Evolutionary conservation across 2,888 invertebrate genomes (phyloP).

Genomic region (Acronicta aceris): DNA sequence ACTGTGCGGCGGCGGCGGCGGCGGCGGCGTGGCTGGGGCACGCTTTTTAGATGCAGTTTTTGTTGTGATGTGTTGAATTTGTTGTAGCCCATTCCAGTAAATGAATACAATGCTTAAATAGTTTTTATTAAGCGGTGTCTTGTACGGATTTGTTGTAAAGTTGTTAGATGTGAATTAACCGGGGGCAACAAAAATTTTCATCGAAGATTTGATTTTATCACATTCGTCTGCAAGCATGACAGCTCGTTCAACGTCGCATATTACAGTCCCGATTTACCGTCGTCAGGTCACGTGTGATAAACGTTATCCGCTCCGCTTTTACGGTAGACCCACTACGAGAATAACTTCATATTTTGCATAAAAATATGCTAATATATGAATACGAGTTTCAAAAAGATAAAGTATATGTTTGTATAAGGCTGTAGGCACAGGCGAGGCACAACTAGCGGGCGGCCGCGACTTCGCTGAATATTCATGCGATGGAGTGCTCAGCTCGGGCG

Average conservation of each 20-base stretch:
- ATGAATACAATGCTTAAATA: slow-evolving; percentile 15
- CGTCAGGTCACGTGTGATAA: neutral
- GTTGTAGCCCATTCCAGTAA: neutral
- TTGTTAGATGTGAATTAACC: neutral
- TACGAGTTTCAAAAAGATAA: slow-evolving; percentile 14
- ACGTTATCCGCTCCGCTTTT: neutral
- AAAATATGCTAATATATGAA: slow-evolving; percentile 14
- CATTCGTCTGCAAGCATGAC: neutral
- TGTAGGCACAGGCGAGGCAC: slow-evolving; percentile 8
- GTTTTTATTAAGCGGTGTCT: slow-evolving; percentile 9
- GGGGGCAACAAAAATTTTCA: neutral
- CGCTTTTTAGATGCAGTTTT: slow-evolving; percentile 13
- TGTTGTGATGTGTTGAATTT: slow-evolving; percentile 5
- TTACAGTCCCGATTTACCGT: neutral
- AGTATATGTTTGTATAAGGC: slow-evolving; percentile 18
- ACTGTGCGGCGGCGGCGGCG: no score
- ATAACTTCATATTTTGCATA: neutral
- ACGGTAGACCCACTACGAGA: neutral
- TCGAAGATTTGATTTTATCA: no score
- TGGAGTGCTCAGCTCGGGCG: slow-evolving; percentile 11
- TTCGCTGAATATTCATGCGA: slow-evolving; percentile 46
- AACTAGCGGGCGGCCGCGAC: slow-evolving; percentile 3
- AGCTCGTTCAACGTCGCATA: neutral
- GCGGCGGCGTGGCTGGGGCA: slow-evolving; percentile 13
- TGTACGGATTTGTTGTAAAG: slow-evolving; percentile 3